Percentiles rank a stretch among this genome's conserved stretches.
Conservation (phyloP, 2,888 invertebrate genomes). For the Rhogogaster chlorosoma region DNA sequence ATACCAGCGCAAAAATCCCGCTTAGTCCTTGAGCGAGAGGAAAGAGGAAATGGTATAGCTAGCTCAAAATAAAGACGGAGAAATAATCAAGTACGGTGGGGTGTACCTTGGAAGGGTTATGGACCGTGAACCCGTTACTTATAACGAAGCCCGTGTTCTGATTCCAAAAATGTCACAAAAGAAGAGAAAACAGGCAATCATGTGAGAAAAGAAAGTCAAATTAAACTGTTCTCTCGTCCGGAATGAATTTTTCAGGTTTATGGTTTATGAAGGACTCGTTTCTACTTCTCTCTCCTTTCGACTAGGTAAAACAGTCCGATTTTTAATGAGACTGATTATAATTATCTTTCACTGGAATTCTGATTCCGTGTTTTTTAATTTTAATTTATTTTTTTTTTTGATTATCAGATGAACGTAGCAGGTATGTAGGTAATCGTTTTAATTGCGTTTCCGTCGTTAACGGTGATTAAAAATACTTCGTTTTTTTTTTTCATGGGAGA, state of each 20-base stretch:
- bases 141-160: neutral
- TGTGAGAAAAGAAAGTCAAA: neutral
- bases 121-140: slow-evolving; percentile 25
- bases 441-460: neutral
- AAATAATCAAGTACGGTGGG: slow-evolving; percentile 25
- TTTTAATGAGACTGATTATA: neutral
- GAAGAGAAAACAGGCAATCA: neutral
- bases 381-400: too few relatives aligned
- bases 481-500: neutral
- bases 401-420: neutral
- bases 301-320: neutral
- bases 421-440: neutral
- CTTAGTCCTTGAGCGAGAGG: neutral
- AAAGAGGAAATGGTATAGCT: neutral
- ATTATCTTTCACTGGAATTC: neutral
- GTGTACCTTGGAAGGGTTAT: neutral
- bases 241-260: neutral
- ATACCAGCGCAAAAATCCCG: neutral
- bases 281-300: neutral
- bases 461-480: neutral
- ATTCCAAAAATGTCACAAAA: neutral
- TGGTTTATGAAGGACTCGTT: neutral
- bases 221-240: neutral
- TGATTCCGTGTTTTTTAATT: neutral
- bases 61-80: neutral